phyloP scores from a whole-genome alignment of 2,888 invertebrate species.

The Pachliopta kotzebuea region DNA sequence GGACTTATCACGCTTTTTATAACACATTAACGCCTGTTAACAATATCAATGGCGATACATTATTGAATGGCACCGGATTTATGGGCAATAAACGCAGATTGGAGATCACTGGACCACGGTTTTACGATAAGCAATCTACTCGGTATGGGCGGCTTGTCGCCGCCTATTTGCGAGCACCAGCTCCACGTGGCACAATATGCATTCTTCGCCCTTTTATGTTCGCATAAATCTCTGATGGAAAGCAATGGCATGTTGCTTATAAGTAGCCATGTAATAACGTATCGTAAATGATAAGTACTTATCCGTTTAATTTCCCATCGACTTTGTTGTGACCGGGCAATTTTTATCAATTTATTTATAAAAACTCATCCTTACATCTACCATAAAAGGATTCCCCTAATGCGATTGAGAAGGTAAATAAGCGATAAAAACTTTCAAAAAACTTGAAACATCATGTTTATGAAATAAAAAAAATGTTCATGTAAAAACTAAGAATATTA shows the following conservation, averaged over 20 bases:
- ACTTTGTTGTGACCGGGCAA: background rate
- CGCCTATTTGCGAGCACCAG: constrained; percentile 55
- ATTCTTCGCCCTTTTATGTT: constrained; percentile 70
- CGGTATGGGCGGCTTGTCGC: constrained; percentile 46
- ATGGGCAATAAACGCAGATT: constrained; percentile 72
- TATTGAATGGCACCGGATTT: constrained; percentile 66
- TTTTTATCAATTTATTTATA: no score
- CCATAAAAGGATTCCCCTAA: no score
- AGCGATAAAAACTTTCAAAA: no score
- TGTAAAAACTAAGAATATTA: no score
- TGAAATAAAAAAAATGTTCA: no score
- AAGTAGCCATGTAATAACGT: constrained; percentile 42
- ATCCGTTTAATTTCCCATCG: background rate
- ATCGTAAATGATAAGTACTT: constrained; percentile 18
- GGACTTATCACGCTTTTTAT: constrained; percentile 42
- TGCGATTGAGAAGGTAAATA: no score
- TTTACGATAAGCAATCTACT: constrained; percentile 76
- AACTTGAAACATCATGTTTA: no score
- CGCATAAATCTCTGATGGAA: constrained; percentile 68
- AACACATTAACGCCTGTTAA: constrained; percentile 61
- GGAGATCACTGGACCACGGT: constrained; percentile 71
- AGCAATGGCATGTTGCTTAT: constrained; percentile 49
- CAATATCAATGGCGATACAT: constrained; percentile 63
- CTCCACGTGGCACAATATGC: constrained; percentile 61
- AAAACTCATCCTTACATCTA: no score